Conservation (phyloP, 1,140 invertebrate species). For the Manduca sexta region DNA sequence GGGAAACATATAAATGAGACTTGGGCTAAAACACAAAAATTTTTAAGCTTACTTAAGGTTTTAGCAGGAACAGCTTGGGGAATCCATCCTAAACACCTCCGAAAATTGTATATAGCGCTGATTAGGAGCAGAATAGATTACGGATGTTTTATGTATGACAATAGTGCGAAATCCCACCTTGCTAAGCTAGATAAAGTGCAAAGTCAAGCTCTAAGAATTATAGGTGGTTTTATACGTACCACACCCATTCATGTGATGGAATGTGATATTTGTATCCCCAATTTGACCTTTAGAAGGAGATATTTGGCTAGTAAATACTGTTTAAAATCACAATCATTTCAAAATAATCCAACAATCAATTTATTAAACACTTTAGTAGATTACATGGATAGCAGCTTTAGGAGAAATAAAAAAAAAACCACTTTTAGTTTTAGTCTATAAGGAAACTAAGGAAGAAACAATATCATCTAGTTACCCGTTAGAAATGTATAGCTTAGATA, state of each 20-base stretch:
- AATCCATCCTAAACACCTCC: constrained; percentile 17
- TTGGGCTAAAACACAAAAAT: constrained; percentile 5
- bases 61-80: constrained; percentile 18
- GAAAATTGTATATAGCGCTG: constrained; percentile 12
- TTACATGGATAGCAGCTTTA: too few species aligned
- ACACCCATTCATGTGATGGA: constrained; percentile 1
- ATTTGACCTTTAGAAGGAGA: not conserved
- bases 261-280: not conserved
- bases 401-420: too few species aligned
- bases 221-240: too few species aligned
- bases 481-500: too few species aligned
- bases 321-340: not conserved
- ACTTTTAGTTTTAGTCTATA: too few species aligned
- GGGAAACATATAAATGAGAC: constrained; percentile 16
- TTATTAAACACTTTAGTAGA: too few species aligned
- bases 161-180: not conserved
- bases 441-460: too few species aligned
- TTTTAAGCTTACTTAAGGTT: constrained; percentile 15
- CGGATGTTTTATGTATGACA: not conserved
- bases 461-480: too few species aligned
- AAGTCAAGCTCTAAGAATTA: too few species aligned
- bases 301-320: not conserved
- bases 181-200: too few species aligned
- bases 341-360: not conserved
- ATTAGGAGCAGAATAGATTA: constrained; percentile 1